Conservation (phyloP, 2,113 vertebrate genomes). For the Pseudopodoces humilis region DNA sequence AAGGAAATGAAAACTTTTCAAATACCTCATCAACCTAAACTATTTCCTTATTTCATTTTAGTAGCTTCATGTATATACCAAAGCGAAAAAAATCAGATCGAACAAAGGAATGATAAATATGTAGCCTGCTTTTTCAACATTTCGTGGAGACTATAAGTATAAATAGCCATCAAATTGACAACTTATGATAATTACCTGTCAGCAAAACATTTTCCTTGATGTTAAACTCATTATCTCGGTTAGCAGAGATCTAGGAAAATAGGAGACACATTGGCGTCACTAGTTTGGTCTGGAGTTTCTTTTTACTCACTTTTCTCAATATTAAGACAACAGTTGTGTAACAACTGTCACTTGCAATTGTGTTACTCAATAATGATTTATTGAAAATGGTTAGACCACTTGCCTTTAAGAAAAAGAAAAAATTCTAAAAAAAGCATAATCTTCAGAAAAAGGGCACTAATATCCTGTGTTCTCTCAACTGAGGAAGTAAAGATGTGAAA, state of each 20-base stretch:
- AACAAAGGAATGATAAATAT: neutral
- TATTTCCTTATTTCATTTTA: neutral
- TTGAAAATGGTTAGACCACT: neutral
- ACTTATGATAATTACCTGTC: neutral
- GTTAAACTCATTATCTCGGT: neutral
- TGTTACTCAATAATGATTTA: neutral
- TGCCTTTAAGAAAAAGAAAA: neutral
- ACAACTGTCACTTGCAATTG: neutral
- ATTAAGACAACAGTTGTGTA: too few species aligned
- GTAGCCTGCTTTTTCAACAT: neutral
- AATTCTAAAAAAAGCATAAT: neutral
- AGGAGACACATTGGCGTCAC: neutral
- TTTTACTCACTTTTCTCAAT: neutral
- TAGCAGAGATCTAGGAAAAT: neutral
- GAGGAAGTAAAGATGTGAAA: neutral
- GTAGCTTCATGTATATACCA: accelerated
- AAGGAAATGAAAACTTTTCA: neutral
- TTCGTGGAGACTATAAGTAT: neutral
- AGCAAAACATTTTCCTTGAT: neutral
- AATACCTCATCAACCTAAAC: neutral
- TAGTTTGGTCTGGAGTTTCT: neutral
- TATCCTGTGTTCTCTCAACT: neutral
- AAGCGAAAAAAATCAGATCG: neutral
- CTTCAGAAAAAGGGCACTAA: neutral
- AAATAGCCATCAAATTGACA: neutral